phyloP scores from a whole-genome alignment of 2,113 vertebrate species.

The Corynorhinus townsendii region DNA sequence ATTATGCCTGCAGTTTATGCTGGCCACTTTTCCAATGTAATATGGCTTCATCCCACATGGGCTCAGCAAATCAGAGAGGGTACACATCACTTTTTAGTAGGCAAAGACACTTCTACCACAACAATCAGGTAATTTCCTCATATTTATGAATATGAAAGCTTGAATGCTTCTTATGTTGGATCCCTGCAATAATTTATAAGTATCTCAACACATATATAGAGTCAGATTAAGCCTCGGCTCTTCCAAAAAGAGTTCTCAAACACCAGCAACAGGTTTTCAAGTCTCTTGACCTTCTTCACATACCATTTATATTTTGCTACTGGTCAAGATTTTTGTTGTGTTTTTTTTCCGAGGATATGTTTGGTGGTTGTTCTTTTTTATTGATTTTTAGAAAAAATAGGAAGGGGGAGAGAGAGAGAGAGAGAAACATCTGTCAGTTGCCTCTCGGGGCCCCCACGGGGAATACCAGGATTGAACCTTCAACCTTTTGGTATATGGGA shows the following conservation, averaged over 20 bases:
- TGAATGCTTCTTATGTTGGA: neutral
- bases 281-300: neutral
- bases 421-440: neutral
- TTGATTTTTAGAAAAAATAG: neutral
- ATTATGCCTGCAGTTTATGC: conserved; percentile 98
- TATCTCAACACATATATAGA: neutral
- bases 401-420: neutral
- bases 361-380: neutral
- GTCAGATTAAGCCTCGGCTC: neutral
- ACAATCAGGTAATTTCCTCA: conserved; percentile 90
- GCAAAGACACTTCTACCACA: conserved; percentile 92
- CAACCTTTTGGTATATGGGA: neutral
- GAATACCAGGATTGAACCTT: neutral
- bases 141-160: neutral
- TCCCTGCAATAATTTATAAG: neutral
- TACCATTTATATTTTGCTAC: neutral
- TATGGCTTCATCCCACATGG: conserved; percentile 96
- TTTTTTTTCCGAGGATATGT: neutral
- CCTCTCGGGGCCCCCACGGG: too few relatives aligned
- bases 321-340: neutral
- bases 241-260: neutral
- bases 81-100: conserved; percentile 89
- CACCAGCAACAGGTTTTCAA: neutral
- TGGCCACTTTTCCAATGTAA: conserved; percentile 91
- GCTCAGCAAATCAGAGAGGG: conserved; percentile 95